Base-by-base conservation (phyloP, 2,888 invertebrate species). In the Amiota communis region DNA sequence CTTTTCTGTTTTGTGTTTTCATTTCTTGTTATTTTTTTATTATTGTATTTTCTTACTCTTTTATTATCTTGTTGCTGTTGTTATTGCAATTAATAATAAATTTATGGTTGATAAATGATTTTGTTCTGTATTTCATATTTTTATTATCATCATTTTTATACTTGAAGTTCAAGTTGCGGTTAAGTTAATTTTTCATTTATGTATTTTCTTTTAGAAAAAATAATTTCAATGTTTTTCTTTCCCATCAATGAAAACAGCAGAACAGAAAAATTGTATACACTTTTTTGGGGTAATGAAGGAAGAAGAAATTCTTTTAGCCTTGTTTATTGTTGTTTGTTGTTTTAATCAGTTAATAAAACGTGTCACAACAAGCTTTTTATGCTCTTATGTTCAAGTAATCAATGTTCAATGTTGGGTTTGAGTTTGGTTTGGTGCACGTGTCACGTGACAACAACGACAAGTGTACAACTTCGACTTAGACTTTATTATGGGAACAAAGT, bases 341-440 rank as follows among this genome's bases (percentile, higher is more conserved):
- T 17, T 63, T 63, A 36, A 36, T 63, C n/a, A n/a, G 53, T 51
- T 63, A 63, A 63, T 63, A 63, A 63, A 63, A 20, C 63, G n/a
- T 63, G 36, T 23, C 63, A 36, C 20, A 63, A 36, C 63, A 23
- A 36, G 36, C 36, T 61, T 36, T 36, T 23, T 12, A 36, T 36
- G 36, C 36, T 36, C 36, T 17, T 46, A 63, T 63, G 63, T 46
- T 63, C 63, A 36, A 12, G 36, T 46, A 63, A 63, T 63, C 63
- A 63, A 63, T 63, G 63, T 63, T 63, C 63, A 63, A 63, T 63
- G 63, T 63, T 46, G 63, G 13, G 13, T 12, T n/a, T n/a, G 13
- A n/a, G 53, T n/a, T 51, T 51, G 53, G 13, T 8, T 51, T 51
- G n/a, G 12, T 51, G 13, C 63, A 63, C 63, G 63, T 63, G 63